Evolutionary conservation across 2,888 invertebrate species (phyloP).

Genomic region (Lumbricus terrestris): DNA sequence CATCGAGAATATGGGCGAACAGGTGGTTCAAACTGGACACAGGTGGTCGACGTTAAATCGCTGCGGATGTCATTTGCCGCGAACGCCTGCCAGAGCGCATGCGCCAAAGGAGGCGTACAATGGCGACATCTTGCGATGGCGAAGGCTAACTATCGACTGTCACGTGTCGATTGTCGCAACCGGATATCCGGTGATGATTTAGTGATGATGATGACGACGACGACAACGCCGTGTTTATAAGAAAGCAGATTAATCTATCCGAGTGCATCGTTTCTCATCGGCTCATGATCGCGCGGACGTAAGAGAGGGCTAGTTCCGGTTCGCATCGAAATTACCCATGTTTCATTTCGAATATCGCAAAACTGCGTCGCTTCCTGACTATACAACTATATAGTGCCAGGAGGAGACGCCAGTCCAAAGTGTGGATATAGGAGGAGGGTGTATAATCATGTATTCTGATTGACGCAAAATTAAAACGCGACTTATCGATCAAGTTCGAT

Average conservation of each 20-base stretch:
- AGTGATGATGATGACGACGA: neutral
- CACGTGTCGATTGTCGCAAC: neutral
- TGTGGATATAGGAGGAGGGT: no score
- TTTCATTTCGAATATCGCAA: neutral
- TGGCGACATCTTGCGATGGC: neutral
- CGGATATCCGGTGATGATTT: neutral
- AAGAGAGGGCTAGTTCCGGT: neutral
- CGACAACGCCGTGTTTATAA: neutral
- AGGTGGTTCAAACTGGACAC: constrained; percentile 5
- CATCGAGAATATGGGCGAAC: neutral
- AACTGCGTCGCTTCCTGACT: no score
- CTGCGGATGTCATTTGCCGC: constrained; percentile 3
- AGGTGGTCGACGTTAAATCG: constrained; percentile 10
- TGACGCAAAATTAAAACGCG: no score
- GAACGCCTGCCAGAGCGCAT: neutral
- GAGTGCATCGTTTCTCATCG: neutral
- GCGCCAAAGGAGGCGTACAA: neutral
- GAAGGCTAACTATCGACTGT: constrained; percentile 11
- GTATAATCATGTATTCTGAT: no score
- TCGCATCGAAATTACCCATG: neutral
- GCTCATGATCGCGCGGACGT: neutral
- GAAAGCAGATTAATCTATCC: neutral
- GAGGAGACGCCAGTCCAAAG: no score
- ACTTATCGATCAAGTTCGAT: no score
- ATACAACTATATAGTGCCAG: no score